Evolutionary conservation across 1,140 invertebrate species (phyloP), one percentile per base, ranked within the genome.

Genomic region (Drosophila nikananu): DNA sequence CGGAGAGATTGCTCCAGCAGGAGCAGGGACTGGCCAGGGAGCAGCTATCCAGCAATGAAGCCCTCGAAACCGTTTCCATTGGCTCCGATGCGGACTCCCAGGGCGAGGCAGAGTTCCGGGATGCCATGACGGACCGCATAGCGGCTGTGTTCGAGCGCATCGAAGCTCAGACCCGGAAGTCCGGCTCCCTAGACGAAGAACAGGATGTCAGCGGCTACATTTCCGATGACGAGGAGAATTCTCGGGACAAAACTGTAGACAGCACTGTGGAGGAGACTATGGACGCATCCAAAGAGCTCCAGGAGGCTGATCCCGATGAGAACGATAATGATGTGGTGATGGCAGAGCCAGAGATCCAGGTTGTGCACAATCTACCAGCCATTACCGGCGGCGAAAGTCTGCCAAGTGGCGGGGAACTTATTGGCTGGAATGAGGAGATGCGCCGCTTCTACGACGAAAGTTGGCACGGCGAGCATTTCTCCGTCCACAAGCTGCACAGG

Each of bases 391-490:
- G 80, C 8, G 70, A 66, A 1, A 65, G 57, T 6, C 15, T 46
- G 55, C 25, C 65, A 0, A 62, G 9, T 27, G 67, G 81, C 13
- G 52, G 71, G 0, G 58, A 86, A 44, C 51, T 90, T 17, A 49
- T 92, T 23, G 92, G 91, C n/a, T 93, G 91, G 93, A 89, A 91
- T 21, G 81, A 93, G 0, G 94, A 94, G 70, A 94, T 96, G 94
- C 93, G 94, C 70, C 93, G 94, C 41, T 95, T 95, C 91, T 95
- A 96, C 72, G 94, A 95, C 78, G 93, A 95, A 42, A 94, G 94
- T 61, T 95, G 94, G 94, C 93, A 94, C 3, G 95, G 94, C 48
- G 95, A 95, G 70, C 92, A 94, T 37, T 95, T 95, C 63, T 94
- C 94, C 62, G 65, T 95, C 23, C 60, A 91, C 1, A 92, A 94